Evolutionary conservation across 1,140 invertebrate species (phyloP), one percentile per base, ranked within the genome.

Genomic region (Panulirus ornatus): DNA sequence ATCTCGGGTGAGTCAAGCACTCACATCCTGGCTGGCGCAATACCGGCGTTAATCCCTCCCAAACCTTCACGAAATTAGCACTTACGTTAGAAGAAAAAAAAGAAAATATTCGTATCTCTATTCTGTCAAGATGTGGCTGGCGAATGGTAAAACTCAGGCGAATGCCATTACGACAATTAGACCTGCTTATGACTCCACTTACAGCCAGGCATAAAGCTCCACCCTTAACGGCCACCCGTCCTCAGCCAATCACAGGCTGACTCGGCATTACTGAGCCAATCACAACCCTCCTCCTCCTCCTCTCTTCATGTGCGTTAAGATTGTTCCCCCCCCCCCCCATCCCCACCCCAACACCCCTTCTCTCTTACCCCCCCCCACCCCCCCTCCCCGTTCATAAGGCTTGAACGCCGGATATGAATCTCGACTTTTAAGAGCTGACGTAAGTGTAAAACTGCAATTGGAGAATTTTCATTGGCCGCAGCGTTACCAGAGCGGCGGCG

Each of bases 121-220:
- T 87, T 78, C 75, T 38, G 75, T 87, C 75, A 78, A 66, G 76
- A 63, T 79, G 85, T 79, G 85, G 75, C 9, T 14, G 51, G 30
- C 54, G 54, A 78, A 70, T 83, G 54, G 58, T 66, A 83, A 66
- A 42, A 83, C 81, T 66, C 27, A 19, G n/a, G 40, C 83, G 36
- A 47, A 34, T 84, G 58, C 63, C 86, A 88, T 88, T 88, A 88
- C 70, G 63, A 66, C 86, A 88, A 88, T 88, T 88, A 88, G 86
- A 40, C 63, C 54, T 51, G 76, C 78, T 88, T 82, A 88, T 71
- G 58, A 44, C 66, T 30, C 30, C 66, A 51, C 63, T 73, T 54
- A 47, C 86, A 34, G 42, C 85, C 16, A 36, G 75, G 14, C 51
- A 34, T 63, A 71, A 44, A 51, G 78, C 85, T 54, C 78, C 76